These are phyloP conservation scores for Aethina tumida DNA, from an alignment of 1,140 invertebrate genomes.

Conservation along the genomic window DNA sequence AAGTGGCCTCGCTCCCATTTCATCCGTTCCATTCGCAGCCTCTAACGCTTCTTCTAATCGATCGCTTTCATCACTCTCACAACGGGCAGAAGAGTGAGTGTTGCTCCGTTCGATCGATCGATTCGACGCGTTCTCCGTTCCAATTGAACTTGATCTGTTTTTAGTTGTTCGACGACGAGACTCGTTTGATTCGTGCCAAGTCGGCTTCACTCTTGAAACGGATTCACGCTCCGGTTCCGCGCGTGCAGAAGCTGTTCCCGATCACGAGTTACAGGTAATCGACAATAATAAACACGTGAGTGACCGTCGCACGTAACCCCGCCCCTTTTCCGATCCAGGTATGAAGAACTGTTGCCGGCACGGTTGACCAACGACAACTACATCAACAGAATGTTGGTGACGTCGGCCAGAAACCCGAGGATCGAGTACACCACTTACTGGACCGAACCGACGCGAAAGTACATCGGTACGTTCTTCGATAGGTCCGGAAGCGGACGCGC, in stretches of 20 bases:
- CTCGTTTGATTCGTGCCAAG: slow-evolving; percentile 62
- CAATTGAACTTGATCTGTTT: slow-evolving; percentile 18
- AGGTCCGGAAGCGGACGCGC: not conserved
- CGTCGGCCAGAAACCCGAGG: slow-evolving; percentile 44
- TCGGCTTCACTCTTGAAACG: slow-evolving; percentile 61
- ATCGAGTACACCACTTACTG: slow-evolving; percentile 49
- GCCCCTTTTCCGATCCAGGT: slow-evolving; percentile 26
- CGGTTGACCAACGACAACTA: slow-evolving; percentile 53
- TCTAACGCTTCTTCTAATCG: slow-evolving; percentile 2
- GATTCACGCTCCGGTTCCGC: slow-evolving; percentile 60
- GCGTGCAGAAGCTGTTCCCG: slow-evolving; percentile 42
- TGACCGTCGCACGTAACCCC: not conserved
- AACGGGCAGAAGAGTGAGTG: too few relatives aligned
- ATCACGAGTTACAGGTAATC: slow-evolving; percentile 30
- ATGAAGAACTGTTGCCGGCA: slow-evolving; percentile 36
- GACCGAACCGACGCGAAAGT: slow-evolving; percentile 49
- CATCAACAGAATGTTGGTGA: slow-evolving; percentile 46
- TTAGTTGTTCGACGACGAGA: slow-evolving; percentile 71
- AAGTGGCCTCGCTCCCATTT: too few relatives aligned
- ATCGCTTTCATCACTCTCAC: too few relatives aligned
- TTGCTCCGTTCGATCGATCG: too few relatives aligned
- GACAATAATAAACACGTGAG: slow-evolving; percentile 10
- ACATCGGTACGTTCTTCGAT: slow-evolving; percentile 42
- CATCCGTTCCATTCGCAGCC: slow-evolving; percentile 2
- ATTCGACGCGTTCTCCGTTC: too few relatives aligned